Evolutionary conservation across 2,888 invertebrate species (phyloP), one percentile per base, ranked within the genome.

Genomic region (Drosophila meridionalis): DNA sequence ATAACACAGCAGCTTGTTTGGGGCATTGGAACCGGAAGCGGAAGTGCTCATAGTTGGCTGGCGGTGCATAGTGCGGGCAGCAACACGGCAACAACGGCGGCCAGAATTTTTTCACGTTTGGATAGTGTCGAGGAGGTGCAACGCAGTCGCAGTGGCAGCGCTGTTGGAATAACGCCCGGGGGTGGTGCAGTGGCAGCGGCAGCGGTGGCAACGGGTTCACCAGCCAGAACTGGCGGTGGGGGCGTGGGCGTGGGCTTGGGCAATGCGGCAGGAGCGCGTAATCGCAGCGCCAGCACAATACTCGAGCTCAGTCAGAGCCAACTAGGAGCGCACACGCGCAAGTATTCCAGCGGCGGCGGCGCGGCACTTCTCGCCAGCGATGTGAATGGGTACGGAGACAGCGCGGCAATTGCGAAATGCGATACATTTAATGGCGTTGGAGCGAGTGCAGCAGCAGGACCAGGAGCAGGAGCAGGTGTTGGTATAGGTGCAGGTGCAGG

Each of bases 91-190:
- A 92, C 92, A 83, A 92, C 92, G 87, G 90, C 92, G 82, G 90
- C 92, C 82, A 91, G 92, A 89, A 90, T 91, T 76, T 92, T 92
- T 80, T 93, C 92, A 67, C 91, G 92, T 87, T 93, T 92, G 90
- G 93, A 92, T 79, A 91, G 92, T 80, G 83, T 92, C 83, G 93
- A 93, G 80, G 92, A 92, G 89, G 87, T 88, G 90, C 87, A 92
- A 90, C 88, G 92, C 78, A 73, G 79, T 80, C 86, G 91, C 86
- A 91, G 91, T 91, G 91, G 90, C 89, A 91, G 90, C 84, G 79
- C 89, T 73, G 82, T 87, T 70, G 91, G 87, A 81, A 89, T 90
- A 90, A 77, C 89, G 72, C 80, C 80, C 70, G 79, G 78, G 80
- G 80, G 70, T 38, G 79, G 63, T 52, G 75, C 82, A 81, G 82